Percentiles rank a stretch among this genome's conserved stretches.
Conservation (phyloP, 2,113 vertebrate species). For the Erpornis zantholeuca region DNA sequence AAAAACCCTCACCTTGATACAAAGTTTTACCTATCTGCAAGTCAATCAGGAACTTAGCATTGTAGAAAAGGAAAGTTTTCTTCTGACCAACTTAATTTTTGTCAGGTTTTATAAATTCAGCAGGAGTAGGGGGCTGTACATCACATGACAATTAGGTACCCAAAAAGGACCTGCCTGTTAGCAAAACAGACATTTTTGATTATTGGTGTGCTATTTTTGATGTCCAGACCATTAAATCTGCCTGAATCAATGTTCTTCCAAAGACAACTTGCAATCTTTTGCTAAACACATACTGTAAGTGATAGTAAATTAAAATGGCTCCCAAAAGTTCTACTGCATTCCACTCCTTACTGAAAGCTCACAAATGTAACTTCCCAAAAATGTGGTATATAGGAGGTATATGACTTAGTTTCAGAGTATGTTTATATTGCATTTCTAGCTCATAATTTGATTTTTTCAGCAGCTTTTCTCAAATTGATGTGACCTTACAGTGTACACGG, state of each 20-base stretch:
- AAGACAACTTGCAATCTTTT: not conserved
- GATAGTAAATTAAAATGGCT: not conserved
- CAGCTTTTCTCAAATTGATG: not conserved
- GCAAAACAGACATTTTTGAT: not conserved
- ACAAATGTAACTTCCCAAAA: not conserved
- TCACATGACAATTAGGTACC: not conserved
- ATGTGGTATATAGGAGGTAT: not conserved
- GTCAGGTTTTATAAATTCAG: not conserved
- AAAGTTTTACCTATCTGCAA: not conserved
- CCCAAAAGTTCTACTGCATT: not conserved
- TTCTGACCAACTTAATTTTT: not conserved
- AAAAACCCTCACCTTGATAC: not conserved
- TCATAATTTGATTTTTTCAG: slow-evolving; percentile 5
- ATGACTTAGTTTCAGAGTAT: not conserved
- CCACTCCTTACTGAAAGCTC: not conserved
- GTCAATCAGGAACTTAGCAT: not conserved
- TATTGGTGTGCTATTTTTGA: not conserved
- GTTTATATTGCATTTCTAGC: slow-evolving; percentile 22
- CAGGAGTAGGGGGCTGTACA: not conserved
- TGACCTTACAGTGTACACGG: not conserved
- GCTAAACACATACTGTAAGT: not conserved
- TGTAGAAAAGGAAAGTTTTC: not conserved
- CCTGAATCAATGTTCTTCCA: not conserved
- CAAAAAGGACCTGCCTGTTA: not conserved
- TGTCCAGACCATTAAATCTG: not conserved